Percentiles rank a stretch among this genome's conserved stretches.
Conservation (phyloP, 2,797 vertebrate species). For the Chelon auratus region DNA sequence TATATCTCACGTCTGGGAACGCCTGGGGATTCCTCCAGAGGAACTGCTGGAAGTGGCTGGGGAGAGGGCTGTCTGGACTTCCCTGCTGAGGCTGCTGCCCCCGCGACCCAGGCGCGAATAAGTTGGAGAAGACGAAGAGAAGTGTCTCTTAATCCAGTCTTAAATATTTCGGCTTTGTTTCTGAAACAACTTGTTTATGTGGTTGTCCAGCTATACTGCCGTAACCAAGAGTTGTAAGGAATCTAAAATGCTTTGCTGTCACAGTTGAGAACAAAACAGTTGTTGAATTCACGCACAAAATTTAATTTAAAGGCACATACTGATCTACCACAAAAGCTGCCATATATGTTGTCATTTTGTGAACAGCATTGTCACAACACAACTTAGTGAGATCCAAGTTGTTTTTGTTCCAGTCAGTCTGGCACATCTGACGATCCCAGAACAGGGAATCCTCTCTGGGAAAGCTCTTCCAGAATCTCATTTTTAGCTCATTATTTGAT, state of each 20-base stretch:
- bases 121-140: no score
- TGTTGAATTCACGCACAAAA: background rate
- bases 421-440: background rate
- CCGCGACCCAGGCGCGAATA: no score
- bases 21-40: no score
- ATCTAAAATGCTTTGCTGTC: background rate
- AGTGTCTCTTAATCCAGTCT: background rate
- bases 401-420: background rate
- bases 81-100: no score
- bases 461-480: background rate
- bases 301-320: background rate
- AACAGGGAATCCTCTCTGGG: background rate
- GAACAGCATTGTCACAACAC: background rate
- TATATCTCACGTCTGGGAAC: no score
- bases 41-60: no score
- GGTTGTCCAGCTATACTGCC: background rate
- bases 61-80: no score
- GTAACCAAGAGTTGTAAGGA: constrained; percentile 1
- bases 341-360: background rate
- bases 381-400: background rate
- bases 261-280: background rate
- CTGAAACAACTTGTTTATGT: background rate
- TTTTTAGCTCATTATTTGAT: background rate
- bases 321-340: background rate
- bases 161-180: background rate